Percentiles rank a stretch among this genome's conserved stretches.
These are phyloP conservation scores for Agrochola litura DNA, from an alignment of 2,888 invertebrate species.

Conservation along the genomic window DNA sequence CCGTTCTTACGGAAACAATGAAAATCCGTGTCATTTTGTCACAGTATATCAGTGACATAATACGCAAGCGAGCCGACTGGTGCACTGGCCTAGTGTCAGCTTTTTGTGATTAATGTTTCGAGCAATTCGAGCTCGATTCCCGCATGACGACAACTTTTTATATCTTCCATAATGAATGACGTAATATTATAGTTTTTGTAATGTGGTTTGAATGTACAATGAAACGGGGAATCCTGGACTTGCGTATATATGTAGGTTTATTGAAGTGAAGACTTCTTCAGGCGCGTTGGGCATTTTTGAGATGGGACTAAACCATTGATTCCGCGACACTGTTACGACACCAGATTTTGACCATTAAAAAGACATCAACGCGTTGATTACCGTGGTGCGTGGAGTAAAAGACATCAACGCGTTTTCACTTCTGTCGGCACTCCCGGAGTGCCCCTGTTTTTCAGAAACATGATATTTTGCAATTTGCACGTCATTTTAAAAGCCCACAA, in stretches of 20 bases:
- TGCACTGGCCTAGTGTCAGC: conserved; percentile 52
- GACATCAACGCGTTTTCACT: too few relatives aligned
- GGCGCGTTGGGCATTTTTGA: too few relatives aligned
- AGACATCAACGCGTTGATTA: too few relatives aligned
- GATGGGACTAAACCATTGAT: too few relatives aligned
- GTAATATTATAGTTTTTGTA: conserved; percentile 7
- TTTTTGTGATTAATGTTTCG: conserved; percentile 46
- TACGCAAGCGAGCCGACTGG: conserved; percentile 45
- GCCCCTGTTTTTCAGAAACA: neutral
- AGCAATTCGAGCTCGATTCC: conserved; percentile 15
- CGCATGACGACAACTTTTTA: conserved; percentile 18
- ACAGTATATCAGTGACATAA: conserved; percentile 38
- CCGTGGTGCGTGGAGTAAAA: too few relatives aligned
- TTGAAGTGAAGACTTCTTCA: too few relatives aligned
- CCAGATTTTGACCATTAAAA: too few relatives aligned
- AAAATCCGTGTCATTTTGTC: conserved; percentile 21
- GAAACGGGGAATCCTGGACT: neutral
- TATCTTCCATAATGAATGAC: neutral
- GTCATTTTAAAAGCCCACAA: conserved; percentile 27
- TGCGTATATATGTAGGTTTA: neutral
- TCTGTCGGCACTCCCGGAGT: too few relatives aligned
- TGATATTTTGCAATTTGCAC: neutral
- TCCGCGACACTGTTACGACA: too few relatives aligned
- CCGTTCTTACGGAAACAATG: conserved; percentile 14
- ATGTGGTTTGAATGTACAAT: neutral